Conservation (phyloP, 2,797 vertebrate genomes). For the Crypturellus tataupa region DNA sequence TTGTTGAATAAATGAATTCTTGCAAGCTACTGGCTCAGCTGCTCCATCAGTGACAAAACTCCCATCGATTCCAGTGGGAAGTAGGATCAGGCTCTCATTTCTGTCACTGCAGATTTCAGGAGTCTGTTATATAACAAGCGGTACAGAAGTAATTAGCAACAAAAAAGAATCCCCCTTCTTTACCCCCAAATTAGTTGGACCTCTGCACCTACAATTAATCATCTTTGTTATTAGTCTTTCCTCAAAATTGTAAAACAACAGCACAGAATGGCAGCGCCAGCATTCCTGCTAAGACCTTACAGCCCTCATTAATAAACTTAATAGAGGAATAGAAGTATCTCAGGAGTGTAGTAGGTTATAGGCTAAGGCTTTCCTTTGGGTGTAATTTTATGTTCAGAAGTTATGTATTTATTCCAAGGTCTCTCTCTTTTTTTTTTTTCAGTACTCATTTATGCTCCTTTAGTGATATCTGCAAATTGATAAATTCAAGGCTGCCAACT, state of each 20-base stretch:
- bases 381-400: conserved; percentile 45
- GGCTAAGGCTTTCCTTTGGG: conserved; percentile 21
- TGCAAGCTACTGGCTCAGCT: conserved; percentile 58
- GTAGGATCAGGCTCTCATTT: conserved; percentile 54
- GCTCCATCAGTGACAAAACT: conserved; percentile 68
- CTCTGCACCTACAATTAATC: conserved; percentile 21
- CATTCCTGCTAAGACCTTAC: background rate
- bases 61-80: conserved; percentile 51
- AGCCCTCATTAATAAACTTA: conserved; percentile 62
- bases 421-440: background rate
- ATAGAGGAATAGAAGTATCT: background rate
- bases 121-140: background rate
- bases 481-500: conserved; percentile 16
- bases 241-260: conserved; percentile 23
- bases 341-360: conserved; percentile 19
- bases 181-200: background rate
- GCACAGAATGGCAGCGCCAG: background rate
- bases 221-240: background rate
- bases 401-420: conserved; percentile 42
- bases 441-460: conserved; percentile 8
- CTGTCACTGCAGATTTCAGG: conserved; percentile 38
- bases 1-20: conserved; percentile 73
- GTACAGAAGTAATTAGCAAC: conserved; percentile 9
- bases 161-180: background rate
- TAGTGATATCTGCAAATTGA: conserved; percentile 26